Evolutionary conservation across 2,113 vertebrate species (phyloP).

Genomic region (Meles meles): DNA sequence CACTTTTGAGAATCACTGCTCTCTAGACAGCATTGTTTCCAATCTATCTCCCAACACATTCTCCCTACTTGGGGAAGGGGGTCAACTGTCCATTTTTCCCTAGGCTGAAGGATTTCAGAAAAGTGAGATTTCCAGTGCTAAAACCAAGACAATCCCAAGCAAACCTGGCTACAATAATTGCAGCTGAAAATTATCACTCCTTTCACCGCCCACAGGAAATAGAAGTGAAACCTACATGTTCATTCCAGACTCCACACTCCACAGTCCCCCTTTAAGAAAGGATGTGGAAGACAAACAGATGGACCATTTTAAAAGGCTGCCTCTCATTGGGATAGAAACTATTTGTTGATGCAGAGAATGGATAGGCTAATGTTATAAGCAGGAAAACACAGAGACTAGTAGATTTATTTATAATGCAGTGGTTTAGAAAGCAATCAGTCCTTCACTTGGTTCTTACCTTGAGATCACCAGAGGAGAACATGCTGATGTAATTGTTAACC

Average conservation of each 20-base stretch:
- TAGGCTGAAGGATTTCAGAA: neutral
- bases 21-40: neutral
- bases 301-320: slow-evolving; percentile 27
- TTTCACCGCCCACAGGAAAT: neutral
- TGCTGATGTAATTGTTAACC: slow-evolving; percentile 94
- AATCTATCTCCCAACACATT: neutral
- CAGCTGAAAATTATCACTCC: neutral
- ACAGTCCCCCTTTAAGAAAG: neutral
- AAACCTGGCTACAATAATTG: neutral
- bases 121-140: neutral
- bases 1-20: neutral
- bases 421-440: neutral
- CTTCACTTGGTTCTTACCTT: slow-evolving; percentile 85
- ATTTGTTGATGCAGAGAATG: neutral
- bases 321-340: neutral
- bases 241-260: neutral
- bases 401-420: neutral
- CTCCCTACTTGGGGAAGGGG: neutral
- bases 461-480: slow-evolving; percentile 91
- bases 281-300: neutral
- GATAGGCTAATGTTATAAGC: neutral
- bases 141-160: neutral
- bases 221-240: neutral
- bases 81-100: neutral
- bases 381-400: neutral